Percentiles rank a stretch among this genome's conserved stretches.
Conservation (phyloP, 2,888 invertebrate species). For the Ecliptopera silaceata region DNA sequence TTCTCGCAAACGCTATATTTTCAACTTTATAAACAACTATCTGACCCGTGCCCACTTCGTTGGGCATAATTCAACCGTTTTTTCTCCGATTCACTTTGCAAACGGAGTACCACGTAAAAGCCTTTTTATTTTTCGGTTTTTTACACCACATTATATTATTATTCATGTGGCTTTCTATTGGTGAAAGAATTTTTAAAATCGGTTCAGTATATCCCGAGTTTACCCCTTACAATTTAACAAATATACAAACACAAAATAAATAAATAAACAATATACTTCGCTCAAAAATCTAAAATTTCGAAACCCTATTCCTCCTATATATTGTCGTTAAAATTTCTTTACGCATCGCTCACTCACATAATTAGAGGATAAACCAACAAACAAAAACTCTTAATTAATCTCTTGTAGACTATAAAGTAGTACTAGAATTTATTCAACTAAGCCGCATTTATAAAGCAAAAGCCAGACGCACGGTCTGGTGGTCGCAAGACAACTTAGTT, state of each 20-base stretch:
- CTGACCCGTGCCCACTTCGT: too few relatives aligned
- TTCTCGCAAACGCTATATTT: too few relatives aligned
- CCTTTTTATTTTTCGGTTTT: too few relatives aligned
- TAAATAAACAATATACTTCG: background rate
- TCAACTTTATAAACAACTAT: too few relatives aligned
- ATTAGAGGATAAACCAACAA: constrained; percentile 26
- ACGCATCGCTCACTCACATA: constrained; percentile 20
- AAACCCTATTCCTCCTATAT: background rate
- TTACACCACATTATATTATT: too few relatives aligned
- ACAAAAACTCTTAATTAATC: constrained; percentile 28
- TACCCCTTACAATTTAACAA: too few relatives aligned
- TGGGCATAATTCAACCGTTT: too few relatives aligned
- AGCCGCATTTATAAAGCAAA: constrained; percentile 16
- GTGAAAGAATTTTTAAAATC: too few relatives aligned
- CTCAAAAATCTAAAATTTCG: background rate
- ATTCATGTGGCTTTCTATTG: too few relatives aligned
- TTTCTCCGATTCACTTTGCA: too few relatives aligned
- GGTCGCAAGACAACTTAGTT: constrained; percentile 48
- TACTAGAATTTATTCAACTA: constrained; percentile 24
- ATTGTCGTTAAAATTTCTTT: constrained; percentile 18
- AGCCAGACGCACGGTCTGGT: constrained; percentile 43
- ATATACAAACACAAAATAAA: background rate
- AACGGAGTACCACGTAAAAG: too few relatives aligned
- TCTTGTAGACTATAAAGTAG: constrained; percentile 19
- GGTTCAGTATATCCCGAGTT: too few relatives aligned